Evolutionary conservation across 2,888 invertebrate genomes (phyloP), one percentile per base, ranked within the genome.

Genomic region (Macrosiphum euphorbiae): DNA sequence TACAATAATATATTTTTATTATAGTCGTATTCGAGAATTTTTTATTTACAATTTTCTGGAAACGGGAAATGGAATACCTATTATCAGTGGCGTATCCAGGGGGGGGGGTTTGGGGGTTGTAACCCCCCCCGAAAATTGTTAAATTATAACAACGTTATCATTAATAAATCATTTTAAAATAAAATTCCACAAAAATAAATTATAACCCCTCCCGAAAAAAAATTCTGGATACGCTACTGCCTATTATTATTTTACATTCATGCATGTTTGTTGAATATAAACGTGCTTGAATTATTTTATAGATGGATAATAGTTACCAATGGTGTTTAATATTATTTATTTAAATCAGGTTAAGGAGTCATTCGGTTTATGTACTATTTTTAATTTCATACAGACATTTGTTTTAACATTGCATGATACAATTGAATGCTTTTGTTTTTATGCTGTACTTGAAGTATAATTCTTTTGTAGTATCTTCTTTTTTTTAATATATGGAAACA

Each of bases 401-500:
- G 24, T 88, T 88, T 88, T 52, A 88, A 88, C 92, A 52, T 91
- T 86, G 13, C n/a, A n/a, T 67, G 41, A 20, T 88, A 92, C 41
- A 88, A 78, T 55, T 55, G 55, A 55, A 92, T 52, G 24, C 41
- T 26, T 52, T 88, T 55, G 88, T 92, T 88, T 88, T 52, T 92
- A 44, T 1, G 35, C 16, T 41, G 88, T 92, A 67, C 87, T 52
- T 87, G 61, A 67, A 92, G 24, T 35, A 61, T 88, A 88, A 78
- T 52, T 92, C 92, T 67, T 52, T 88, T 92, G 92, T 88, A 41
- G 28, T 50, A 58, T 91, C 16, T 61, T 58, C 28, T 52, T 50
- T 52, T 52, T 92, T 87, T 87, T 88, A 88, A 92, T 88, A 41
- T 88, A 92, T 88, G 50, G 78, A 92, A 67, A 92, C 92, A 52